Conservation (phyloP, 1,140 invertebrate genomes). For the Rhyacophila brunnea region DNA sequence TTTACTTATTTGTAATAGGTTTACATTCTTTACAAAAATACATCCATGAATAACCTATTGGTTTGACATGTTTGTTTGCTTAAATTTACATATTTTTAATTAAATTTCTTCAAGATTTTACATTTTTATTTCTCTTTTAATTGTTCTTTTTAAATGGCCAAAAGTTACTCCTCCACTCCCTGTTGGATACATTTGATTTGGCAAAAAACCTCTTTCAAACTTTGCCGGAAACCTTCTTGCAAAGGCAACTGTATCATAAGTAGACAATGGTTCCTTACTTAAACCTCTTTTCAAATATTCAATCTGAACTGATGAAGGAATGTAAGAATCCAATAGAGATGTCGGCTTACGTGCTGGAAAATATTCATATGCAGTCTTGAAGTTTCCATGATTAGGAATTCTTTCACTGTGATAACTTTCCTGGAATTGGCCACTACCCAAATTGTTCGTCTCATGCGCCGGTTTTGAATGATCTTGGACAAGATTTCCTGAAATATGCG, state of each 20-base stretch:
- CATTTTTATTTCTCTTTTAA: background rate
- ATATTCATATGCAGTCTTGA: constrained; percentile 34
- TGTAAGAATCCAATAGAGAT: constrained; percentile 50
- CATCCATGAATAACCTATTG: too few relatives aligned
- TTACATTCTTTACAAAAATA: too few relatives aligned
- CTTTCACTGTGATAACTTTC: constrained; percentile 37
- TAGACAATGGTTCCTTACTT: constrained; percentile 45
- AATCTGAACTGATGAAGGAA: constrained; percentile 49
- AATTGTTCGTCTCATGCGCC: background rate
- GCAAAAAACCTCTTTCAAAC: constrained; percentile 50
- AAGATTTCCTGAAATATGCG: constrained; percentile 33
- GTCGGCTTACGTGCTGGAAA: constrained; percentile 43
- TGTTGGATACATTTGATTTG: constrained; percentile 52
- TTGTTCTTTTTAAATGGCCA: constrained; percentile 25
- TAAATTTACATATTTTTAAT: too few relatives aligned
- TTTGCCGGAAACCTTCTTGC: constrained; percentile 39
- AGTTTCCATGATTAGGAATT: constrained; percentile 35
- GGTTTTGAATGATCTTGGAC: constrained; percentile 15
- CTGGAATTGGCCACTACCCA: constrained; percentile 36
- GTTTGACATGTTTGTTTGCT: too few relatives aligned
- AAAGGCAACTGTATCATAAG: constrained; percentile 46
- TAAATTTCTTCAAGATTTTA: too few relatives aligned
- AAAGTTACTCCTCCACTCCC: constrained; percentile 39
- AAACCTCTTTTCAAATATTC: constrained; percentile 51
- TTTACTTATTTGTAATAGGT: too few relatives aligned